These are phyloP conservation scores for Drosophila setifemur DNA, from an alignment of 1,140 invertebrate species.

Conservation along the genomic window DNA sequence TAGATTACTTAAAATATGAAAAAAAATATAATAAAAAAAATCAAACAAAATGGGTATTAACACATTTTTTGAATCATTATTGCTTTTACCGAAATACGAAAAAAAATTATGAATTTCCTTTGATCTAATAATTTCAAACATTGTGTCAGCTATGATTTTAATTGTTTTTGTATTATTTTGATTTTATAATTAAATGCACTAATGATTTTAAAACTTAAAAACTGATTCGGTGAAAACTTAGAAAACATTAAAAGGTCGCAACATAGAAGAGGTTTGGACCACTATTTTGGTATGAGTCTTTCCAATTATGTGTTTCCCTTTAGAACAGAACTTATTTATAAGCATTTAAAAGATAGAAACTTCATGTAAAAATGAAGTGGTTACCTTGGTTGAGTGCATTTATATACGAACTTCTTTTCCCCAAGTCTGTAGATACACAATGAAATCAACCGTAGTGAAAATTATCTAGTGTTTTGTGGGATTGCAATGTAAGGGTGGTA, in stretches of 20 bases:
- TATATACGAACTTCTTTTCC: constrained; percentile 51
- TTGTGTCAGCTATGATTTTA: constrained; percentile 82
- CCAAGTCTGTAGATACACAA: constrained; percentile 77
- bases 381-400: constrained; percentile 68
- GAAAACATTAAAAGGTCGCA: constrained; percentile 37
- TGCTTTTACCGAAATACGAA: constrained; percentile 34
- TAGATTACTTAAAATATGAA: constrained; percentile 65
- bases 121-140: constrained; percentile 69
- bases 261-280: constrained; percentile 43
- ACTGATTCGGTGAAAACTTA: constrained; percentile 32
- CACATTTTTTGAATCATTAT: constrained; percentile 44
- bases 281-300: constrained; percentile 9
- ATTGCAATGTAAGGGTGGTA: constrained; percentile 11
- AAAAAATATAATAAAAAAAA: constrained; percentile 64
- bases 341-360: constrained; percentile 27
- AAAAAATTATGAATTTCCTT: constrained; percentile 42
- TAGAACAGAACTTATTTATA: constrained; percentile 63
- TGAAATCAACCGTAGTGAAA: constrained; percentile 45
- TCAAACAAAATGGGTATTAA: constrained; percentile 76
- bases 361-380: constrained; percentile 3
- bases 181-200: constrained; percentile 37
- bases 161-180: constrained; percentile 34
- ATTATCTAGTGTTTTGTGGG: neutral
- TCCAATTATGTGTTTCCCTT: constrained; percentile 21
- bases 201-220: constrained; percentile 21